Evolutionary conservation across 2,888 invertebrate species (phyloP), one percentile per base, ranked within the genome.

Genomic region (Pristionchus mayeri): DNA sequence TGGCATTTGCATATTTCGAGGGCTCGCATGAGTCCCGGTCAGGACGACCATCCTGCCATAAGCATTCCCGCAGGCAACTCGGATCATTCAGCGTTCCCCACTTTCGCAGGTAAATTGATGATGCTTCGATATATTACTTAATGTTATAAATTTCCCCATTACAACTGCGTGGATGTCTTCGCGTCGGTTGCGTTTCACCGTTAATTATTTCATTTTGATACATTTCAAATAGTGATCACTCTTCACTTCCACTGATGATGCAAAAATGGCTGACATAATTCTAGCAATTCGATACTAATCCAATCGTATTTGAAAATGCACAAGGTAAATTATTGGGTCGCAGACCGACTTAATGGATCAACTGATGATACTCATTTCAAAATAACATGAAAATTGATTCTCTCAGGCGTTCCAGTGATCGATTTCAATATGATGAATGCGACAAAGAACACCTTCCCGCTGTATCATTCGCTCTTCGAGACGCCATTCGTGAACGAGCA

Each of bases 41-140:
- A 87, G 16, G 83, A 85, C 16, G 76, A 52, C 34, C 18, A 48
- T 27, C 90, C 90, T 16, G 82, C 82, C 24, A 89, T 89, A 3
- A 40, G 79, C 18, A 84, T 88, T 11, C 92, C 94, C 0, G 93
- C 93, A 0, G 93, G 93, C 21, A 94, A 94, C 11, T 94, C 94
- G 85, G 94, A 94, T 88, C 94, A 93, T 87, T 93, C 93, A 7
- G 90, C 93, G 1, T 94, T 94, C 87, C 89, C 94, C 52, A 93
- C 93, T 57, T 92, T 90, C 85, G 89, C 93, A 18, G 78, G 44
- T 75, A 44, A 13, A 6, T 9, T 9, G 6, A 9, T 13, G 13
- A 44, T 44, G 7, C 13, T 44, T 44, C 6, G 44, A 6, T 44
- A 57, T 57, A n/a, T n/a, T 24, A 21, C 11, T 57, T 13, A 13